Percentiles rank a stretch among this genome's conserved stretches.
These are phyloP conservation scores for Drosophila paulistorum DNA, from an alignment of 1,140 invertebrate species.

Conservation along the genomic window DNA sequence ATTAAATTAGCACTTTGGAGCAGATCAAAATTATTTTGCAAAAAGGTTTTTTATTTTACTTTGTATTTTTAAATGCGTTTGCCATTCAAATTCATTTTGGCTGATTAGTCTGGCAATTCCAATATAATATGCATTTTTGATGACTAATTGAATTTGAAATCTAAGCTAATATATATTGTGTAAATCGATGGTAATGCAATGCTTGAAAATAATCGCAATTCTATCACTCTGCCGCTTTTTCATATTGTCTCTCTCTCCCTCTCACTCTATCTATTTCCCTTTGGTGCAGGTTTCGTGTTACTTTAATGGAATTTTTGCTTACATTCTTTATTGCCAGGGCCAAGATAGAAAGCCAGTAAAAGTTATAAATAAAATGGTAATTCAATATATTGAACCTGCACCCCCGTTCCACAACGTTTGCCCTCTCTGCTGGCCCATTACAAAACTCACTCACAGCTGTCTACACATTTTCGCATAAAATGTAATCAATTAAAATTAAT, in stretches of 20 bases:
- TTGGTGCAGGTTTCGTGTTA: constrained; percentile 31
- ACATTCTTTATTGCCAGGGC: constrained; percentile 37
- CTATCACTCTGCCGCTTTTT: not conserved
- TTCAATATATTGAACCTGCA: constrained; percentile 56
- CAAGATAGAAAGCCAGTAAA: constrained; percentile 14
- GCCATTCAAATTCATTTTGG: too few relatives aligned
- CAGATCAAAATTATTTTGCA: too few relatives aligned
- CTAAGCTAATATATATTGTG: constrained; percentile 6
- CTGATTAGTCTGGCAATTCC: too few relatives aligned
- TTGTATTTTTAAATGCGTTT: too few relatives aligned
- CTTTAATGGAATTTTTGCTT: constrained; percentile 48
- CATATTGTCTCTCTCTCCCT: not conserved
- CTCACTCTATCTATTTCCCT: not conserved
- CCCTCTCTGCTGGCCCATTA: constrained; percentile 1
- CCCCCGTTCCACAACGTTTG: not conserved
- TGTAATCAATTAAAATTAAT: constrained; percentile 76
- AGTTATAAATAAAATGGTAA: constrained; percentile 68
- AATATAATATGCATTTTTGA: not conserved
- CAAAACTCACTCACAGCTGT: constrained; percentile 25
- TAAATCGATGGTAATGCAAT: constrained; percentile 8
- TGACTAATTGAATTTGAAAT: constrained; percentile 10
- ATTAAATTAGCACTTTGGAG: too few relatives aligned
- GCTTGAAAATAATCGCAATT: constrained; percentile 1
- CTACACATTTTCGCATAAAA: constrained; percentile 67
- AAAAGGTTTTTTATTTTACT: too few relatives aligned